A percentile compares a stretch with the other conserved stretches of the same genome.
phyloP scores from a whole-genome alignment of 2,888 invertebrate genomes.

The Salticus scenicus region DNA sequence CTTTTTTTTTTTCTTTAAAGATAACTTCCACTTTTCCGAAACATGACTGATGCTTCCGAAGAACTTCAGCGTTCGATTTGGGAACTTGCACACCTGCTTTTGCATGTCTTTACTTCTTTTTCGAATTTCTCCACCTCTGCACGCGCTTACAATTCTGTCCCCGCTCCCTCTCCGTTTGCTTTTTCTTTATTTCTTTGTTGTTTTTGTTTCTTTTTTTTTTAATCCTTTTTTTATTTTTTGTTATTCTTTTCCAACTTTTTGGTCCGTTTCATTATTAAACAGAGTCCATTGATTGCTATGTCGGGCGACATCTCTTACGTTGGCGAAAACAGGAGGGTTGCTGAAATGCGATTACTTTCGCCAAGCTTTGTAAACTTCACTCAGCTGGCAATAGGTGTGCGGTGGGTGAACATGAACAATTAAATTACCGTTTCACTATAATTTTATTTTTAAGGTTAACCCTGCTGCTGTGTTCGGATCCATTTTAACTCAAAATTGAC shows the following conservation, averaged over 20 bases:
- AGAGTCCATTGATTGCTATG: constrained; percentile 48
- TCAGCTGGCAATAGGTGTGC: too few species aligned
- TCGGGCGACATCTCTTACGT: constrained; percentile 37
- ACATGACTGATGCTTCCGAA: constrained; percentile 23
- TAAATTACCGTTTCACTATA: too few species aligned
- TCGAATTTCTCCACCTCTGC: constrained; percentile 7
- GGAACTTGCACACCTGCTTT: constrained; percentile 48
- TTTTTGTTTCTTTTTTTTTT: not conserved
- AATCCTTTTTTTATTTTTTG: not conserved
- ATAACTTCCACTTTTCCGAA: constrained; percentile 11
- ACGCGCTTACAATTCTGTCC: constrained; percentile 24
- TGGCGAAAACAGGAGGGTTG: not conserved
- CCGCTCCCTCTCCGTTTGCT: not conserved
- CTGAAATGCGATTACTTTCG: not conserved
- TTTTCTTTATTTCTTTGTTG: not conserved
- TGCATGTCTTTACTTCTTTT: constrained; percentile 19
- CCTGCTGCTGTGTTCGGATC: too few species aligned
- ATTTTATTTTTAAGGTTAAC: too few species aligned
- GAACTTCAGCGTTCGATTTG: constrained; percentile 5
- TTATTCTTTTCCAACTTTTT: not conserved
- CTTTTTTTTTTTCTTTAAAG: constrained; percentile 1
- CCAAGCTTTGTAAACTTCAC: not conserved
- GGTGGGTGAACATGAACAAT: too few species aligned
- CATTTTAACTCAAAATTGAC: too few species aligned
- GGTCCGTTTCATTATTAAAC: constrained; percentile 28